Evolutionary conservation across 2,888 invertebrate species (phyloP).

Genomic region (Entomobrya proxima): DNA sequence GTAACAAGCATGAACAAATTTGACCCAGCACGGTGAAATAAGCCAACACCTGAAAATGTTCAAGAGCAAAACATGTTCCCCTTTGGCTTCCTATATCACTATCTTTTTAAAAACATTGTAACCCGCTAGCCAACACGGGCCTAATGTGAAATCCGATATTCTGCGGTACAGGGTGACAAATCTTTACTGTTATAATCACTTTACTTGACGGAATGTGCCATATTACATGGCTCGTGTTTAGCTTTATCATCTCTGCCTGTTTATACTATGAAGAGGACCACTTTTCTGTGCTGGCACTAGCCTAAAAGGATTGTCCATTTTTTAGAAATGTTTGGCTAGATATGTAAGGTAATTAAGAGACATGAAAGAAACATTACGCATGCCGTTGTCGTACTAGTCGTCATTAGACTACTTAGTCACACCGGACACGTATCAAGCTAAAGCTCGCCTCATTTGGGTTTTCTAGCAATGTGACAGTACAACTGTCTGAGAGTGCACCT

Average conservation of each 20-base stretch:
- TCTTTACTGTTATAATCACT: constrained; percentile 53
- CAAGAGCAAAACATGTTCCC: constrained; percentile 9
- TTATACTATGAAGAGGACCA: neutral
- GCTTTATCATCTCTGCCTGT: neutral
- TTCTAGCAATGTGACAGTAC: neutral
- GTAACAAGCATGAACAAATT: neutral
- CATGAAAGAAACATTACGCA: neutral
- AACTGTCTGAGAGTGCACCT: neutral
- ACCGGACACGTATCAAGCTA: constrained; percentile 23
- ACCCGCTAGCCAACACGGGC: neutral
- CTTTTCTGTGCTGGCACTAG: neutral
- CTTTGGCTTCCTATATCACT: neutral
- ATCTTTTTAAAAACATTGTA: neutral
- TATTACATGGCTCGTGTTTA: constrained; percentile 9
- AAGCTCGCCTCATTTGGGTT: neutral
- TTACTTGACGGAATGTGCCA: constrained; percentile 16
- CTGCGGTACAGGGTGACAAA: constrained; percentile 16
- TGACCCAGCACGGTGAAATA: constrained; percentile 7
- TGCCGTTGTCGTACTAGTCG: neutral
- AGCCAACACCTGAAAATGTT: neutral
- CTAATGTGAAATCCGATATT: constrained; percentile 43
- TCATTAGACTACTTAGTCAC: constrained; percentile 18
- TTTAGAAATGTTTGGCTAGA: neutral
- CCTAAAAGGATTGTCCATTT: neutral
- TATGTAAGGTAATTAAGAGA: constrained; percentile 34